A percentile compares a stretch with the other conserved stretches of the same genome.
These are phyloP conservation scores for Parazoanthus darwini DNA, from an alignment of 92 coral and sea anemone species.

Conservation along the genomic window DNA sequence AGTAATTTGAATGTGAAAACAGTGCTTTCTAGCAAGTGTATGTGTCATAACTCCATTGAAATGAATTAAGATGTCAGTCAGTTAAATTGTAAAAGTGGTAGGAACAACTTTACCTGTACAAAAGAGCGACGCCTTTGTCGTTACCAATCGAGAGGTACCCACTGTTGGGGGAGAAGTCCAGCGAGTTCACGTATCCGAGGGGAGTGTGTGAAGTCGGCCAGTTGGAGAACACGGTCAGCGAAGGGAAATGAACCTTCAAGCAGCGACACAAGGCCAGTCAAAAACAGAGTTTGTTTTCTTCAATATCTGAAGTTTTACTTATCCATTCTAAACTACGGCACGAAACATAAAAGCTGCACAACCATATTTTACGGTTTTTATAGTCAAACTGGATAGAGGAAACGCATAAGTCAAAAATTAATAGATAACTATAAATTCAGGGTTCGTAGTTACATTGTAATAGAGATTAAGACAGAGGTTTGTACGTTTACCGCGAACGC, in stretches of 20 bases:
- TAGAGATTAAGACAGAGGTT: no score
- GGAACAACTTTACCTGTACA: slow-evolving; percentile 66
- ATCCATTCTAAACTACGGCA: no score
- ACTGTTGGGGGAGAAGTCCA: slow-evolving; percentile 95
- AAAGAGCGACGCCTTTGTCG: slow-evolving; percentile 85
- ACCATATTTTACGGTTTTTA: no score
- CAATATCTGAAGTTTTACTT: not conserved
- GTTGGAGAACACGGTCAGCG: slow-evolving; percentile 91
- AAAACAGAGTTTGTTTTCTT: not conserved
- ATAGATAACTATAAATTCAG: no score
- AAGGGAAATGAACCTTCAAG: slow-evolving; percentile 83
- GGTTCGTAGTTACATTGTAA: no score
- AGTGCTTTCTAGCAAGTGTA: no score
- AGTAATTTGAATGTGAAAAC: no score
- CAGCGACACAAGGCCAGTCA: not conserved
- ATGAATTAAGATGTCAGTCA: not conserved
- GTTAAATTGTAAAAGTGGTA: not conserved
- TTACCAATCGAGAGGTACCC: slow-evolving; percentile 93
- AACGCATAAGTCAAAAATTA: no score
- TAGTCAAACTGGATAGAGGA: no score
- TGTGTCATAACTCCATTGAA: no score
- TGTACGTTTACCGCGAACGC: no score
- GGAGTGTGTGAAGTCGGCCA: slow-evolving; percentile 94
- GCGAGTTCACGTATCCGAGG: slow-evolving; percentile 76
- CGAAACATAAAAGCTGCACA: no score